Evolutionary conservation across 2,797 vertebrate species (phyloP), one percentile per base, ranked within the genome.

Genomic region (Nyctibius grandis): DNA sequence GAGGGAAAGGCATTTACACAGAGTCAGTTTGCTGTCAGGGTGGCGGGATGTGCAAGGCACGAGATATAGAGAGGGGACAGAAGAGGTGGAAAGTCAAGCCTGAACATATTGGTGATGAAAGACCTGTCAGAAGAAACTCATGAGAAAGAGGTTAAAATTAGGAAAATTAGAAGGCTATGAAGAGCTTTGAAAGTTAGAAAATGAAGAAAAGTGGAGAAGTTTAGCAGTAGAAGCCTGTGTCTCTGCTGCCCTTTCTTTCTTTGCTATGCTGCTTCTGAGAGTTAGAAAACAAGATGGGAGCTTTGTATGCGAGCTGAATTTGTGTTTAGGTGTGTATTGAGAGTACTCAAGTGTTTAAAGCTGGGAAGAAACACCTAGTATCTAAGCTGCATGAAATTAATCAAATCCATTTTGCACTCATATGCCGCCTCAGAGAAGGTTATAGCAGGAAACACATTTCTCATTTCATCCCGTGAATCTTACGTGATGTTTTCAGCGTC

Each of bases 11-110:
- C 26, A 9, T 38, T 77, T 60, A 38, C 31, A 38, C 11, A 47
- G 51, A 21, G 29, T 9, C 1, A 0, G 28, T 26, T 44, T 42
- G 40, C n/a, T 85, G 13, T 1, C 1, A 33, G 14, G 18, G 42
- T 61, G 42, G 42, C 20, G 59, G 51, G 29, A 26, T 18, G 13
- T 57, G 64, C 38, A 29, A 61, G 75, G 40, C 12, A 53, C 20
- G 16, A 45, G 34, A 10, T 51, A 23, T 8, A 25, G 44, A 44
- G 61, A 48, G 33, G 14, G 42, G 21, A 51, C 36, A 64, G 53
- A 44, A 59, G 74, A 82, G 20, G 12, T 65, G 31, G 74, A 61
- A 73, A 31, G 47, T 56, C 36, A 29, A 73, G 12, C 21, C 38
- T 82, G 36, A 85, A 50, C 9, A 15, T 15, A n/a, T 12, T 40